Percentiles rank a stretch among this genome's conserved stretches.
phyloP scores from a whole-genome alignment of 2,888 invertebrate species.

The Linyphia triangularis region DNA sequence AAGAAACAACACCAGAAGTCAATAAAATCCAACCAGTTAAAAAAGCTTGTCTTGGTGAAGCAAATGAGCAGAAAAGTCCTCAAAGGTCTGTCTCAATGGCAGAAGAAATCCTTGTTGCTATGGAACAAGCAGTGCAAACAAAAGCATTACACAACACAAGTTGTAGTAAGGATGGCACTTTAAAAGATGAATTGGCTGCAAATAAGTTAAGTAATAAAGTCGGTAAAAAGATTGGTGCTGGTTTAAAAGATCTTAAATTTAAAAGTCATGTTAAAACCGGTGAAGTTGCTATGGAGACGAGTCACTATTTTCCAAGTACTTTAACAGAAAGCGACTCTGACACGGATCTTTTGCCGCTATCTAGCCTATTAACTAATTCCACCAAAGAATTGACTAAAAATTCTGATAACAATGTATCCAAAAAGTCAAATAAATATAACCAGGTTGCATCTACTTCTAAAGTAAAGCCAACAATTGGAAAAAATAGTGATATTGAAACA shows the following conservation, averaged over 20 bases:
- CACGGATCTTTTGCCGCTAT: neutral
- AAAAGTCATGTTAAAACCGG: neutral
- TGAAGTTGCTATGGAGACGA: neutral
- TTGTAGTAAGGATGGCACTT: too few relatives aligned
- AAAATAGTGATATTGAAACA: neutral
- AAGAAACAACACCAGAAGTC: neutral
- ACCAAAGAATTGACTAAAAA: neutral
- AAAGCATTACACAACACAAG: neutral
- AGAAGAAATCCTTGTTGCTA: conserved; percentile 14
- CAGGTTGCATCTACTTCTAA: neutral
- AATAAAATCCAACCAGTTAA: neutral
- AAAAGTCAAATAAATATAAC: neutral
- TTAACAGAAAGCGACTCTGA: conserved; percentile 35
- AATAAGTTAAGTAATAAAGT: neutral
- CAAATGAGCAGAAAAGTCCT: neutral
- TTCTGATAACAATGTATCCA: too few relatives aligned
- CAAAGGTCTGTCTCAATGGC: conserved; percentile 4
- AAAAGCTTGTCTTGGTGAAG: neutral
- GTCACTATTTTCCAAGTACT: conserved; percentile 23
- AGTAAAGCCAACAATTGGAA: neutral
- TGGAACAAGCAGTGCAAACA: neutral
- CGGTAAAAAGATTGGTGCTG: neutral
- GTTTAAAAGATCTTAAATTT: neutral
- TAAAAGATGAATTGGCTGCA: too few relatives aligned
- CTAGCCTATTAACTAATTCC: neutral